Evolutionary conservation across 2,888 invertebrate genomes (phyloP).

Genomic region (Drosophila anomalata): DNA sequence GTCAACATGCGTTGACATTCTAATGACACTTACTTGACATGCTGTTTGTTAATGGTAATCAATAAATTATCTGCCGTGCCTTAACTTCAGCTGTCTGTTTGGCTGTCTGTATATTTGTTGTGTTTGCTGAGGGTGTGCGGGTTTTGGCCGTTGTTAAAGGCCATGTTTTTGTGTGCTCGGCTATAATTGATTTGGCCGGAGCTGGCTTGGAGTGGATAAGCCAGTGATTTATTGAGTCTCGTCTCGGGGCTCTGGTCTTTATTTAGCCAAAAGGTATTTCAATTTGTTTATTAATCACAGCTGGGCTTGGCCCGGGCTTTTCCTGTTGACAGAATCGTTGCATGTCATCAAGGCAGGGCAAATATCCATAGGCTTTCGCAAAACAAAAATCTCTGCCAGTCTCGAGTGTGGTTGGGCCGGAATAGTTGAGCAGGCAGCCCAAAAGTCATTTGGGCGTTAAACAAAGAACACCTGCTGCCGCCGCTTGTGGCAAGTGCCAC

Average conservation of each 20-base stretch:
- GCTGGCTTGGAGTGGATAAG: conserved; percentile 24
- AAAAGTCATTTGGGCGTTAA: conserved; percentile 50
- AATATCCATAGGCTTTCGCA: conserved; percentile 18
- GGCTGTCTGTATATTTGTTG: neutral
- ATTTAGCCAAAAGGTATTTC: conserved; percentile 46
- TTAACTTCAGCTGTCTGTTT: conserved; percentile 2
- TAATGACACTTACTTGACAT: conserved; percentile 73
- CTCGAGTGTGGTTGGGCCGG: conserved; percentile 15
- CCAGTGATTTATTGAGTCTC: conserved; percentile 55
- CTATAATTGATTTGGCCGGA: conserved; percentile 58
- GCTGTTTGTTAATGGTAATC: conserved; percentile 63
- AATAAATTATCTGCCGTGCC: conserved; percentile 57
- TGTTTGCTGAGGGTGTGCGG: neutral
- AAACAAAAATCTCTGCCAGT: neutral
- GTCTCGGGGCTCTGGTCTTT: conserved; percentile 33
- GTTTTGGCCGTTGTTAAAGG: conserved; percentile 24
- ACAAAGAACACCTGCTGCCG: conserved; percentile 48
- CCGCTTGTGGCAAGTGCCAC: conserved; percentile 9
- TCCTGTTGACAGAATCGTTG: conserved; percentile 49
- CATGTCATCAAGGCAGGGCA: conserved; percentile 36
- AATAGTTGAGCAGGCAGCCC: conserved; percentile 14
- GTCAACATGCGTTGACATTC: conserved; percentile 66
- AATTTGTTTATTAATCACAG: conserved; percentile 53
- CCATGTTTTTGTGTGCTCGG: conserved; percentile 40
- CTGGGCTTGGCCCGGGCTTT: conserved; percentile 29